Evolutionary conservation across 2,113 vertebrate genomes (phyloP), one percentile per base, ranked within the genome.

Genomic region (Petaurus breviceps): DNA sequence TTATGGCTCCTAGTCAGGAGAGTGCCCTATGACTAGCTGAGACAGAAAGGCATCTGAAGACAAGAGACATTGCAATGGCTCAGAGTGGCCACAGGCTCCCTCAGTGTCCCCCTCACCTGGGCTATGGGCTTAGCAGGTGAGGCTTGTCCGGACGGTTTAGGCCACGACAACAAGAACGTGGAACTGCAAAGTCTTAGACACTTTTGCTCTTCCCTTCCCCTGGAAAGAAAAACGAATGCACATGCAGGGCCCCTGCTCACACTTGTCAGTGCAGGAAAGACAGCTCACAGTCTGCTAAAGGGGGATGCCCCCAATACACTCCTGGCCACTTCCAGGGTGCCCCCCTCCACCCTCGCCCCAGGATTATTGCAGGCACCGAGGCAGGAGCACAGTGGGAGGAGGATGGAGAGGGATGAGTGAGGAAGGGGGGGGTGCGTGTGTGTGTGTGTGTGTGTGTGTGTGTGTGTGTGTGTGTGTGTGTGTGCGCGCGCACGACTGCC

Each of bases 1-100:
- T 98, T 98, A 98, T 97, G 98, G 98, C 98, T 98, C 97, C 98
- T 98, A 98, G 96, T 90, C 97, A 93, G 97, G 94, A 97, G 68
- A 43, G n/a, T 51, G 1, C 12, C 97, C 98, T 98, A 98, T 90
- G 96, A 94, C n/a, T 0, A 68, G 97, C 91, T 97, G 96, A 98
- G 98, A 97, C 98, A 97, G 97, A 96, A 98, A 98, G 98, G 98
- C 98, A 97, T 98, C 97, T 26, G 97, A 94, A 97, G 77, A 97
- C 96, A 89, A 96, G 0, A 11, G 24, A 95, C 96, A 52, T 93
- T 90, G 92, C 94, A 97, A 96, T 26, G 97, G 98, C 98, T 98
- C 97, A 26, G 95, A 77, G 95, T 93, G 96, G 91, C 11, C 11
- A 95, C 92, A 94, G 97, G 31, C 89, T 97, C 92, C 95, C 0